Base-by-base conservation (phyloP, 2,888 invertebrate genomes). In the Dendrolimus pini region DNA sequence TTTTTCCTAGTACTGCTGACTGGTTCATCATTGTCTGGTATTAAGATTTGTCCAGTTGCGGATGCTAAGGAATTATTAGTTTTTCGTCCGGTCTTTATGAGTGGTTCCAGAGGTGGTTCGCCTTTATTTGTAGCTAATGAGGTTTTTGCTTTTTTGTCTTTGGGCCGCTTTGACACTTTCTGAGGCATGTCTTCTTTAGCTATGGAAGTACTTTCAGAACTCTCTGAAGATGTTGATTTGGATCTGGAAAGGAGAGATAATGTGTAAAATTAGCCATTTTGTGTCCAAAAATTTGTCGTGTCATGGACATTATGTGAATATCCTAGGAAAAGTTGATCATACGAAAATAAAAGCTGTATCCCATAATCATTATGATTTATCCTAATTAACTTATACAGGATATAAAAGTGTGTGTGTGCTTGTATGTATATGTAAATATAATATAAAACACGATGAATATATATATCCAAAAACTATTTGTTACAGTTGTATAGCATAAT, bases 61-160 rank as follows among this genome's bases (percentile, higher is more conserved):
- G 95, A 95, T 1, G 96, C 95, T 55, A 97, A 88, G 1, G 96
- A 96, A 82, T 96, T 96, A 76, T 97, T 97, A 9, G 96, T 97
- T 83, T 96, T 96, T 61, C 96, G 91, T 58, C 96, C 96, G 2
- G 92, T 88, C 65, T 85, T 87, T 14, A 85, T 72, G 0, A 83
- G 83, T 1, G 77, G 80, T 41, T 82, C 83, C 68, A 88, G 85
- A 10, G 83, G 85, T 6, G 83, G 87, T 67, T 86, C 88, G 54
- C 82, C 83, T 71, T 88, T 90, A 55, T 83, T 77, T 7, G 80
- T 76, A 41, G 78, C 66, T 1, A 86, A 75, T 1, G 82, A 81
- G 68, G 81, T 84, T 82, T 87, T 89, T 74, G 84, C 80, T 61
- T 77, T 80, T 59, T 80, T 75, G 59, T 77, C 75, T 68, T 81